These are phyloP conservation scores for Thalassoma bifasciatum DNA, from an alignment of 2,113 vertebrate genomes.

Conservation along the genomic window DNA sequence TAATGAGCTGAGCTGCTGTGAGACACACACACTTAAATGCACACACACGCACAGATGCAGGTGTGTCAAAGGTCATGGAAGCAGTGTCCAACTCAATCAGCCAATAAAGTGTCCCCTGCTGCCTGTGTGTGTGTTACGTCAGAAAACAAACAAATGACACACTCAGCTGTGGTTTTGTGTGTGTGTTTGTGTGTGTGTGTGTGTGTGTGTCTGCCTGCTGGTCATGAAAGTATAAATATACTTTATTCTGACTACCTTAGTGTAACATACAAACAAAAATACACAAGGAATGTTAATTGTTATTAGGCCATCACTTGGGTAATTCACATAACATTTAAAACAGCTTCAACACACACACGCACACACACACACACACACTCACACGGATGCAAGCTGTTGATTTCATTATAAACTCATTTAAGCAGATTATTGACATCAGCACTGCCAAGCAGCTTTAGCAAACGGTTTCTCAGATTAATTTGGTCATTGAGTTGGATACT, in stretches of 20 bases:
- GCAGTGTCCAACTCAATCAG: conserved; percentile 16
- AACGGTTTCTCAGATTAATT: no score
- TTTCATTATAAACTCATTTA: no score
- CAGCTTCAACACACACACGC: no score
- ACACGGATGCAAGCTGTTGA: no score
- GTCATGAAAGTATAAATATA: no score
- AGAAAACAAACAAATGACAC: conserved; percentile 22
- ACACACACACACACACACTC: neutral
- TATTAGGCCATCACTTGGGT: no score
- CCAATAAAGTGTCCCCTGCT: neutral
- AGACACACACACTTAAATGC: neutral
- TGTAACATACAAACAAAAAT: neutral
- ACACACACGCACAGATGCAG: neutral
- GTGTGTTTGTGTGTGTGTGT: neutral
- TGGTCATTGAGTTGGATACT: no score
- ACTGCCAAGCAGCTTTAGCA: no score
- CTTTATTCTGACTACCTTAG: neutral
- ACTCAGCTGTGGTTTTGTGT: neutral
- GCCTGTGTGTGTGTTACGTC: neutral
- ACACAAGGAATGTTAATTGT: no score
- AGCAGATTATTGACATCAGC: no score
- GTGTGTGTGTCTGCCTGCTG: no score
- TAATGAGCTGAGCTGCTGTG: neutral
- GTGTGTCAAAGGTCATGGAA: conserved; percentile 26
- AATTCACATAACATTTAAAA: no score